A percentile compares a stretch with the other conserved stretches of the same genome.
These are phyloP conservation scores for Tetropium fuscum DNA, from an alignment of 2,888 invertebrate genomes.

Conservation along the genomic window DNA sequence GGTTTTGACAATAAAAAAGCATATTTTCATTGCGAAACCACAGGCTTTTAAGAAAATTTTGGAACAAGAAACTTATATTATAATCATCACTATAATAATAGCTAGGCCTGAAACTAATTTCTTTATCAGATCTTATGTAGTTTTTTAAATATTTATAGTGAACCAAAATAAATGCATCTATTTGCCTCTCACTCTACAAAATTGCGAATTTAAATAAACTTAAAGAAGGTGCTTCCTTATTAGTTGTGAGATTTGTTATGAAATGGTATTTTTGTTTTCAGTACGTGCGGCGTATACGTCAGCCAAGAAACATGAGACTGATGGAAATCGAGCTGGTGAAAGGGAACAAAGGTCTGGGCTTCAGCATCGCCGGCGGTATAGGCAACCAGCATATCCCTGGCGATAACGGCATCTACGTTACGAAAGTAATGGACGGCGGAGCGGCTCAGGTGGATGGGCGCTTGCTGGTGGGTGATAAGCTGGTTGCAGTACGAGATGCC, in stretches of 20 bases:
- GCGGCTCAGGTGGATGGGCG: constrained; percentile 97
- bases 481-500: constrained; percentile 90
- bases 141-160: background rate
- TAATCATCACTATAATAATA: too few relatives aligned
- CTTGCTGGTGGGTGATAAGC: constrained; percentile 91
- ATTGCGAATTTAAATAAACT: too few relatives aligned
- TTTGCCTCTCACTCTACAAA: too few relatives aligned
- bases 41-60: too few relatives aligned
- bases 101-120: too few relatives aligned
- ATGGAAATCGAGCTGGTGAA: constrained; percentile 90
- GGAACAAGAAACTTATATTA: too few relatives aligned
- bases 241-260: background rate
- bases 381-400: constrained; percentile 99
- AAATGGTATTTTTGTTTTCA: constrained; percentile 56
- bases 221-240: too few relatives aligned
- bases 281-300: constrained; percentile 75
- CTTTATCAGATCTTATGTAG: too few relatives aligned
- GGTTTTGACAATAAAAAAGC: too few relatives aligned
- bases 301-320: constrained; percentile 74
- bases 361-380: constrained; percentile 98
- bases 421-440: constrained; percentile 98
- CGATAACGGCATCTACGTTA: constrained; percentile 99
- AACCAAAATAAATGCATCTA: too few relatives aligned
- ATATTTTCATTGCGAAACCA: too few relatives aligned
- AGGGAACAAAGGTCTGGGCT: constrained; percentile 94